A percentile compares a stretch with the other conserved stretches of the same genome.
Conservation (phyloP, 2,888 invertebrate genomes). For the Caenorhabditis imperialis region DNA sequence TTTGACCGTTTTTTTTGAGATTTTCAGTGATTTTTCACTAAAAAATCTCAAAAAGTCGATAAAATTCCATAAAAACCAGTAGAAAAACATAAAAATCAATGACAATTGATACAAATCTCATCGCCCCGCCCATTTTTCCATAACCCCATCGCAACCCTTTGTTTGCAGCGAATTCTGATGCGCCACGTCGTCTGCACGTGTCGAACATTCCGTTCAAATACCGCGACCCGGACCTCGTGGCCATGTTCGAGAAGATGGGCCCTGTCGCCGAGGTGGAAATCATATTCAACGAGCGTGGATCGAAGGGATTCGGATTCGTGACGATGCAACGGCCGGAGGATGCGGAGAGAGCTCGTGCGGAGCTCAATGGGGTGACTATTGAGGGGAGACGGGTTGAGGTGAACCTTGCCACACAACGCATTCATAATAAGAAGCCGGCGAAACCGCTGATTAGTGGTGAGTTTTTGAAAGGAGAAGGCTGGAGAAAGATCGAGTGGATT, state of each 20-base stretch:
- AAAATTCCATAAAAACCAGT: too few species aligned
- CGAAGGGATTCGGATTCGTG: constrained; percentile 96
- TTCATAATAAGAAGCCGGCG: constrained; percentile 35
- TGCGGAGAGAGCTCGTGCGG: constrained; percentile 99
- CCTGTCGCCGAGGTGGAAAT: constrained; percentile 99
- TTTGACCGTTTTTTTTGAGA: too few species aligned
- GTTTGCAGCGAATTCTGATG: constrained; percentile 18
- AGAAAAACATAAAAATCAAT: too few species aligned
- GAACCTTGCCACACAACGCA: constrained; percentile 34
- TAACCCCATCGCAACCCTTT: neutral
- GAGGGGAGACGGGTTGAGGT: constrained; percentile 99
- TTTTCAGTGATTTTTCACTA: too few species aligned
- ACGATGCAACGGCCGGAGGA: constrained; percentile 99
- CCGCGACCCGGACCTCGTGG: constrained; percentile 96
- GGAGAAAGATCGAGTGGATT: too few species aligned
- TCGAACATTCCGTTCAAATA: constrained; percentile 99
- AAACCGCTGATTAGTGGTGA: constrained; percentile 15
- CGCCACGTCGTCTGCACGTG: constrained; percentile 89
- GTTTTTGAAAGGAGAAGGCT: too few species aligned
- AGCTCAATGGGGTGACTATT: constrained; percentile 99
- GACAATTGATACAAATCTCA: too few species aligned
- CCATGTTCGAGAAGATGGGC: constrained; percentile 88
- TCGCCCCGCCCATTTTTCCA: too few species aligned
- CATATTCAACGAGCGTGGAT: constrained; percentile 99
- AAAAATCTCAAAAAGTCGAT: too few species aligned